Evolutionary conservation across 2,113 vertebrate species (phyloP), one percentile per base, ranked within the genome.

Genomic region (Elaphurus davidianus): DNA sequence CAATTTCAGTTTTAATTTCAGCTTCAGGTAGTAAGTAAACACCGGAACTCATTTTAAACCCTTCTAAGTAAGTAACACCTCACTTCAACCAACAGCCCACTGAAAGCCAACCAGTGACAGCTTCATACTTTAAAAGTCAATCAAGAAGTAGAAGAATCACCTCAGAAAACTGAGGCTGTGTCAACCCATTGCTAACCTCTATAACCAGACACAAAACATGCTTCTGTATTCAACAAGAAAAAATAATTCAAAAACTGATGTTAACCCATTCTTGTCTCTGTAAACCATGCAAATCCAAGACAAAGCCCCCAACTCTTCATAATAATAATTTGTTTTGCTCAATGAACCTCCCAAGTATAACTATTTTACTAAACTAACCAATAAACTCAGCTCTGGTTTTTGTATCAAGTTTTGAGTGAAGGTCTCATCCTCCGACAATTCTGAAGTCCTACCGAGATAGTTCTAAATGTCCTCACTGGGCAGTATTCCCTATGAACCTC

Each of bases 1-100:
- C 12, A 78, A 23, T 64, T 96, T 90, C 50, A 47, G 47, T 91
- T 97, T 84, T 92, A 84, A 89, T 55, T 95, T 92, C 33, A 79
- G 15, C 89, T 90, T 85, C 40, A 43, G 50, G 27, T 59, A 90
- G 62, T 33, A 81, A 85, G 14, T 55, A 43, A 90, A 81, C 17
- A 81, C 59, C n/a, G 81, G 36, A 93, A 76, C 57, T 55, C n/a
- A 76, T 74, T 97, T 93, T 90, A 93, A 91, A 81, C 40, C 52
- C 11, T 36, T 57, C n/a, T n/a, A 43, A 57, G 14, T 62, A 90
- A 87, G 19, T 36, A 92, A 43, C 27, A 95, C 55, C 47, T 90
- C 54, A 62, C 55, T 55, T 76, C 64, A 57, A 17, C 55, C 55
- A 92, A 74, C 28, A 95, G 57, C 52, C 27, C 12, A 45, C 5